Evolutionary conservation across 1,140 invertebrate genomes (phyloP).

Genomic region (Conus betulinus): DNA sequence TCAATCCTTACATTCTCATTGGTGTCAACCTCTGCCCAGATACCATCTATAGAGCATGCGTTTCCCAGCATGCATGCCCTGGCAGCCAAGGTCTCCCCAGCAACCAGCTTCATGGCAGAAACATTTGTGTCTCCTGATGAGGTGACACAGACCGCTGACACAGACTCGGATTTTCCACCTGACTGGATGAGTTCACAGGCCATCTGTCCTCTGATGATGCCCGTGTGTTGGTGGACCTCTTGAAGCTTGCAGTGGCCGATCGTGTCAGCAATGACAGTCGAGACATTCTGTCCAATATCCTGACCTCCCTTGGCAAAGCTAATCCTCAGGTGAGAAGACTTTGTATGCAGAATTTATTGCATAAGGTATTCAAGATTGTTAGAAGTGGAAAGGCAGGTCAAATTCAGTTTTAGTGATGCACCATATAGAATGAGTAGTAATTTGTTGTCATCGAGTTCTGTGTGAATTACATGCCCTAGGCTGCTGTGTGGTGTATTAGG

Average conservation of each 20-base stretch:
- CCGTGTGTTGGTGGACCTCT: conserved; percentile 87
- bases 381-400: too few species aligned
- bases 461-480: too few species aligned
- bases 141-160: conserved; percentile 62
- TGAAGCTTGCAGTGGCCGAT: conserved; percentile 89
- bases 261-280: conserved; percentile 83
- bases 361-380: neutral
- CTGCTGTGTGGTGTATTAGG: too few species aligned
- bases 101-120: conserved; percentile 93
- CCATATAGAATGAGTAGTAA: too few species aligned
- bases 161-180: conserved; percentile 57
- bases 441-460: too few species aligned
- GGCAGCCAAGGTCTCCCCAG: conserved; percentile 83
- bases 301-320: conserved; percentile 76
- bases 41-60: conserved; percentile 54
- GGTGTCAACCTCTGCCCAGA: neutral
- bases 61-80: conserved; percentile 81
- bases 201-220: conserved; percentile 89
- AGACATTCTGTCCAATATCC: conserved; percentile 82
- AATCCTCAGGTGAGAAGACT: conserved; percentile 65
- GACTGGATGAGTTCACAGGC: conserved; percentile 88
- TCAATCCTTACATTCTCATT: too few species aligned
- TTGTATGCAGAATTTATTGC: neutral
- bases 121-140: conserved; percentile 89
- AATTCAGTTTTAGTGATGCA: too few species aligned